Evolutionary conservation across 2,113 vertebrate species (phyloP).

Genomic region (Crotalus horridus): DNA sequence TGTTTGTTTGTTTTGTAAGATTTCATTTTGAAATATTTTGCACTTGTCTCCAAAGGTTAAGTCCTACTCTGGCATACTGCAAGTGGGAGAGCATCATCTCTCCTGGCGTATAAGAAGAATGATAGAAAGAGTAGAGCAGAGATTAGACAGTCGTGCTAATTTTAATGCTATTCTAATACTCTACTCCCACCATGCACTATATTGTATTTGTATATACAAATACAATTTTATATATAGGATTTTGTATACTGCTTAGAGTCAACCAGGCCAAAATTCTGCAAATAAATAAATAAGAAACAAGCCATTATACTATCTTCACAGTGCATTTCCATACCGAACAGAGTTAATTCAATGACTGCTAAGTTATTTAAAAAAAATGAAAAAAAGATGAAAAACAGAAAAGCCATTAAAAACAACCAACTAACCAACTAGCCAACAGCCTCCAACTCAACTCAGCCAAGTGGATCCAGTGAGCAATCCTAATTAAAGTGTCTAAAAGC

Average conservation of each 20-base stretch:
- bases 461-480: conserved; percentile 88
- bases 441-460: conserved; percentile 99
- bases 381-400: conserved; percentile 88
- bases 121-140: too few species aligned
- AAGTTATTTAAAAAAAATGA: conserved; percentile 86
- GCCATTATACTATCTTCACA: conserved; percentile 66
- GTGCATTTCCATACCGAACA: conserved; percentile 72
- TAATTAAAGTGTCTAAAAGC: conserved; percentile 93
- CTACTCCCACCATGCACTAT: too few species aligned
- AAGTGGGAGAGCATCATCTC: too few species aligned
- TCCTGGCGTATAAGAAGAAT: too few species aligned
- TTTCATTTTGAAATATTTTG: conserved; percentile 55
- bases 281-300: conserved; percentile 14
- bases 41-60: conserved; percentile 67
- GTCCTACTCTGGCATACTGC: conserved; percentile 66
- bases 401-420: conserved; percentile 81
- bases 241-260: neutral
- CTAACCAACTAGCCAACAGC: conserved; percentile 70
- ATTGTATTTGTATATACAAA: too few species aligned
- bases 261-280: neutral
- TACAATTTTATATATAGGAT: neutral
- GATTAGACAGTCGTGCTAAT: too few species aligned
- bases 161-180: too few species aligned
- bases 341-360: conserved; percentile 93
- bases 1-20: neutral